Conservation (phyloP, 2,113 vertebrate species). For the Nothocercus nigrocapillus region DNA sequence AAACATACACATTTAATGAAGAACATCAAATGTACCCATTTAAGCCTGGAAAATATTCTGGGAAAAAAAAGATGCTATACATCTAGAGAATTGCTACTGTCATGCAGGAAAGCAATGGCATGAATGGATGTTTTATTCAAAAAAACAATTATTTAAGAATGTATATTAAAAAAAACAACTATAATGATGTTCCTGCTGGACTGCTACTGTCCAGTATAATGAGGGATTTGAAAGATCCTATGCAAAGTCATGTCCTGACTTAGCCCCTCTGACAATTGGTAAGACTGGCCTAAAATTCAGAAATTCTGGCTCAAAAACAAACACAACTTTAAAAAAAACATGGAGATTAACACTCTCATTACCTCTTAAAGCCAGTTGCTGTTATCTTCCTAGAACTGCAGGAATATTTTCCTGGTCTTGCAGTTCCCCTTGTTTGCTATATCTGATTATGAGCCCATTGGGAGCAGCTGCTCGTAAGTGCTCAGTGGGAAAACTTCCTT, state of each 20-base stretch:
- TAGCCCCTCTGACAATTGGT: neutral
- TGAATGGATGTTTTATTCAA: neutral
- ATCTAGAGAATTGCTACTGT: neutral
- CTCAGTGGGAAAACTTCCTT: neutral
- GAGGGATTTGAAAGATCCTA: neutral
- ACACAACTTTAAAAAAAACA: neutral
- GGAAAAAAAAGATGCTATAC: neutral
- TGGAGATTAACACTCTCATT: neutral
- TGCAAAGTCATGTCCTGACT: neutral
- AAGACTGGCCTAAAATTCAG: neutral
- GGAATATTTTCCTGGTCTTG: neutral
- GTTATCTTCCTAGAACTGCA: neutral
- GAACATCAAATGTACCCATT: fast-evolving
- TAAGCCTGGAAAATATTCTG: neutral
- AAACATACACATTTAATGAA: neutral
- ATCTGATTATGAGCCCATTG: neutral
- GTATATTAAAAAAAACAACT: neutral
- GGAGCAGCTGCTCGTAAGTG: neutral
- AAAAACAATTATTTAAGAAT: neutral
- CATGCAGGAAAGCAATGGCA: neutral
- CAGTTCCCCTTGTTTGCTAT: neutral
- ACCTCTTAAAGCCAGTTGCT: neutral
- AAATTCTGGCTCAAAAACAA: neutral
- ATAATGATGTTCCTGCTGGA: neutral
- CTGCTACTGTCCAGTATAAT: neutral